These are phyloP conservation scores for Tetramorium bicarinatum DNA, from an alignment of 2,888 invertebrate genomes.

Conservation along the genomic window DNA sequence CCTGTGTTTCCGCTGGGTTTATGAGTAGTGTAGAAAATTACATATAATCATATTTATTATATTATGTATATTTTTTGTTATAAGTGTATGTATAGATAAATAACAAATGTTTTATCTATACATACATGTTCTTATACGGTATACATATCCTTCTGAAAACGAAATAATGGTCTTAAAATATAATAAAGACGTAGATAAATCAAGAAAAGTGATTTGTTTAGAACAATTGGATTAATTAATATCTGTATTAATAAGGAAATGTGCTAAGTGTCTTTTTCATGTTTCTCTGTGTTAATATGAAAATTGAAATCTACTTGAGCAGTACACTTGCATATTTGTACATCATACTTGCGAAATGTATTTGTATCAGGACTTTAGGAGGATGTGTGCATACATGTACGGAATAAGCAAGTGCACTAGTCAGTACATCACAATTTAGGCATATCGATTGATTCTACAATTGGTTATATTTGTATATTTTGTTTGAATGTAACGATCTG, in stretches of 20 bases:
- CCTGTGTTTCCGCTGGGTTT: conserved; percentile 42
- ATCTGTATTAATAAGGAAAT: background rate
- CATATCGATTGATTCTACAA: conserved; percentile 54
- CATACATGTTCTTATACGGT: conserved; percentile 5
- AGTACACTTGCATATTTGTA: background rate
- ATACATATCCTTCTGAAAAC: conserved; percentile 26
- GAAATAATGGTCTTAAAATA: background rate
- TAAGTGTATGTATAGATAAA: conserved; percentile 27
- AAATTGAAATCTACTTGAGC: background rate
- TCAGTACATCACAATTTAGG: conserved; percentile 60
- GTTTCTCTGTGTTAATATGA: background rate
- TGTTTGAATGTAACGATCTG: conserved; percentile 42
- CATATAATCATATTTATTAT: conserved; percentile 53
- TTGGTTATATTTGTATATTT: conserved; percentile 25
- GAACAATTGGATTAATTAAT: background rate
- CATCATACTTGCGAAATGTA: background rate
- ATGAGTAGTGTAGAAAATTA: conserved; percentile 35
- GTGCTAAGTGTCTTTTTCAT: background rate
- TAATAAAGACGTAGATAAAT: conserved; percentile 6
- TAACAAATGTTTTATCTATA: conserved; percentile 16
- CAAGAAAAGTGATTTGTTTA: background rate
- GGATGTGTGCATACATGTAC: conserved; percentile 33
- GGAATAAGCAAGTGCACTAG: conserved; percentile 60
- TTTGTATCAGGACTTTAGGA: conserved; percentile 3
- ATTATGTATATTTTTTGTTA: conserved; percentile 55